Percentiles rank a stretch among this genome's conserved stretches.
Evolutionary conservation across 2,113 vertebrate species (phyloP).

Genomic region (Callionymus lyra): DNA sequence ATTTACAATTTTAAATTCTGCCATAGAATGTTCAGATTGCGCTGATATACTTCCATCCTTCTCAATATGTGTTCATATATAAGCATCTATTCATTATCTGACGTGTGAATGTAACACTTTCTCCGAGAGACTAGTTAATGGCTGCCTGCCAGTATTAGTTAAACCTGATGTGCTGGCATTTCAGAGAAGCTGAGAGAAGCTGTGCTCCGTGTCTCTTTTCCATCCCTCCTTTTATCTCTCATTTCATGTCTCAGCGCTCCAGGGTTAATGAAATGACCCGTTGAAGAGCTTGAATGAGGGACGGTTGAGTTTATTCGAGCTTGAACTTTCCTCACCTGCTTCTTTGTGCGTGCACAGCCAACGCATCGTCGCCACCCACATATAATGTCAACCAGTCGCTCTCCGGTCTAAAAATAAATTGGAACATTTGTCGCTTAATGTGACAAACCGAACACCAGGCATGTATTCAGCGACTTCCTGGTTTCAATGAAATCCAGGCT

Average conservation of each 20-base stretch:
- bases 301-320: background rate
- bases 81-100: slow-evolving; percentile 1
- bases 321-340: slow-evolving; percentile 14
- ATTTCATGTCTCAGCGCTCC: slow-evolving; percentile 32
- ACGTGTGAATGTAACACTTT: slow-evolving; percentile 18
- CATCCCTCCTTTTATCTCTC: slow-evolving; percentile 2
- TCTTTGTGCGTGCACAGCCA: slow-evolving; percentile 1
- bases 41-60: too few relatives aligned
- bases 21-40: too few relatives aligned
- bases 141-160: slow-evolving; percentile 32
- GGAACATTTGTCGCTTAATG: too few relatives aligned
- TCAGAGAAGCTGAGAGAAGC: slow-evolving; percentile 19
- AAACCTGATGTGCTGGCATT: slow-evolving; percentile 35
- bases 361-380: background rate
- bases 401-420: too few relatives aligned
- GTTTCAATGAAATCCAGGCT: too few relatives aligned
- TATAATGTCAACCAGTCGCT: too few relatives aligned
- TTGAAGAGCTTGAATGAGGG: slow-evolving; percentile 23
- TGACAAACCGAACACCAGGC: too few relatives aligned
- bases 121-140: slow-evolving; percentile 18
- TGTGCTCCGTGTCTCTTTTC: slow-evolving; percentile 3
- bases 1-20: too few relatives aligned
- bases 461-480: too few relatives aligned
- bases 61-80: too few relatives aligned
- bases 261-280: slow-evolving; percentile 51